These are phyloP conservation scores for Lasioglossum figueresi DNA, from an alignment of 2,888 invertebrate genomes.

Conservation along the genomic window DNA sequence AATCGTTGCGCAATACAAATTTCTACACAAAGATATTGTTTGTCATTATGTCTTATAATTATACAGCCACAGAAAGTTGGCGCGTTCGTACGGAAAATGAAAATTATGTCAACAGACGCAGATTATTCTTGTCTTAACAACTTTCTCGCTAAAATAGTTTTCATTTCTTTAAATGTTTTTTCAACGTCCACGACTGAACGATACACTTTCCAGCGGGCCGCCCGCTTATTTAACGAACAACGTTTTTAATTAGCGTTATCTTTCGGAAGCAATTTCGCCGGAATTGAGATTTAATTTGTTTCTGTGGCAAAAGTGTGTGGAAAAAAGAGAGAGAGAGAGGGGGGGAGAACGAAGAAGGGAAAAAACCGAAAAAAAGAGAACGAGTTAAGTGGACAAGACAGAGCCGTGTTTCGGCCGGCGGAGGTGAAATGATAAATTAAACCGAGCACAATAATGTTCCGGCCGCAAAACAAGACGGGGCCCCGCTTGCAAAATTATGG, in stretches of 20 bases:
- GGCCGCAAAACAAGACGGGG: slow-evolving; percentile 78
- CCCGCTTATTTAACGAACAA: slow-evolving; percentile 14
- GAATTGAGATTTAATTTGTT: slow-evolving; percentile 50
- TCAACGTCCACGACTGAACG: neutral
- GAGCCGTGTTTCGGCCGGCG: slow-evolving; percentile 41
- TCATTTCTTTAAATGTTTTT: too few species aligned
- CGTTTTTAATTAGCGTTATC: slow-evolving; percentile 42
- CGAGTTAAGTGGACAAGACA: slow-evolving; percentile 24
- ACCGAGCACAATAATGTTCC: slow-evolving; percentile 69
- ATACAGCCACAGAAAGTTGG: too few species aligned
- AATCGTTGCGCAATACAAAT: too few species aligned
- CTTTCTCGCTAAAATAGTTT: too few species aligned
- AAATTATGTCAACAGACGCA: too few species aligned
- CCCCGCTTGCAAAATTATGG: slow-evolving; percentile 80
- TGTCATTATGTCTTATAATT: too few species aligned
- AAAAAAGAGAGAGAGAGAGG: slow-evolving; percentile 4
- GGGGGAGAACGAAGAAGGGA: slow-evolving; percentile 4
- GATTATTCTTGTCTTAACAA: too few species aligned
- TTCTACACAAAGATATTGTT: too few species aligned
- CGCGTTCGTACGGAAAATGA: too few species aligned
- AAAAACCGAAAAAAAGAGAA: slow-evolving; percentile 7
- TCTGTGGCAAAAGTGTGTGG: neutral
- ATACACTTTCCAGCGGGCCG: neutral
- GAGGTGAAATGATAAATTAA: slow-evolving; percentile 80
- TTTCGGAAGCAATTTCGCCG: slow-evolving; percentile 7